Conservation (phyloP, 2,888 invertebrate genomes). For the Drosophila emarginata region DNA sequence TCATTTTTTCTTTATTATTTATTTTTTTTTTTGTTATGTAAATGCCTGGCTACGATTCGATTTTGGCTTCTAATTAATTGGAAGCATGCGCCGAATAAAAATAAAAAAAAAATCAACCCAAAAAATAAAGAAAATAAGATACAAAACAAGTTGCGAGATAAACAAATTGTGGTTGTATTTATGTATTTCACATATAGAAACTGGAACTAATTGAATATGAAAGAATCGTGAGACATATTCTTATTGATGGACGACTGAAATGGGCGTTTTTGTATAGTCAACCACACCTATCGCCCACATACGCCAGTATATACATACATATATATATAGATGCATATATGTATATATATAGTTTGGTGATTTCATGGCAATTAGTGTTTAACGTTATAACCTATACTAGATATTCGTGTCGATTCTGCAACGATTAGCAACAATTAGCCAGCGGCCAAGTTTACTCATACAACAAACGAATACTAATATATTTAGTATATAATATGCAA, state of each 20-base stretch:
- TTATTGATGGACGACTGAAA: not conserved
- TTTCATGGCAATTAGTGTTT: constrained; percentile 64
- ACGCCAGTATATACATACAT: not conserved
- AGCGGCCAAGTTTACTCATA: constrained; percentile 48
- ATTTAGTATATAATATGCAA: constrained; percentile 42
- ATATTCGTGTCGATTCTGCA: constrained; percentile 65
- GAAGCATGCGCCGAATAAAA: constrained; percentile 57
- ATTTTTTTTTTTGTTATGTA: constrained; percentile 46
- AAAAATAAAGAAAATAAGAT: not conserved
- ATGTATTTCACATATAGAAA: constrained; percentile 4
- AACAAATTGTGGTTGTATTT: constrained; percentile 9
- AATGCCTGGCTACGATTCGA: constrained; percentile 44
- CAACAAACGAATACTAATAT: not conserved
- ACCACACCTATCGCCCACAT: not conserved
- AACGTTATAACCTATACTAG: constrained; percentile 42
- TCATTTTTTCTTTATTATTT: not conserved
- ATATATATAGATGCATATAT: not conserved
- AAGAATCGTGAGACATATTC: constrained; percentile 1
- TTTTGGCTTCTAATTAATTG: constrained; percentile 61
- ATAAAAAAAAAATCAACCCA: constrained; percentile 21
- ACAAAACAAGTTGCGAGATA: constrained; percentile 38
- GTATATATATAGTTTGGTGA: constrained; percentile 31
- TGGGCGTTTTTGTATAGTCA: constrained; percentile 33
- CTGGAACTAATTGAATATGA: constrained; percentile 13
- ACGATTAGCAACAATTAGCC: constrained; percentile 74